Percentiles rank a stretch among this genome's conserved stretches.
Conservation (phyloP, 2,888 invertebrate genomes). For the Diadegma fenestrale region DNA sequence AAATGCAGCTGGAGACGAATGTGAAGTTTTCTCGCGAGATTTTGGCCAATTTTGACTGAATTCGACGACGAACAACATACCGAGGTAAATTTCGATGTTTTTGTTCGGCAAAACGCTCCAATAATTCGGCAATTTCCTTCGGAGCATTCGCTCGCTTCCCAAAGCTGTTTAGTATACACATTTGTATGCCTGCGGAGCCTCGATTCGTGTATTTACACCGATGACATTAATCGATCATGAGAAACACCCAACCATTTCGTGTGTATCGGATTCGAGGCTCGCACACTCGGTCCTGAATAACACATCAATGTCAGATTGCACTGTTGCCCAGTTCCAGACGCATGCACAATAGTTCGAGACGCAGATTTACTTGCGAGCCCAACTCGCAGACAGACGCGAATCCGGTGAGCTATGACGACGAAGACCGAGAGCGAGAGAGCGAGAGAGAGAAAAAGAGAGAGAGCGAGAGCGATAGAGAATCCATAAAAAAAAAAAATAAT, state of each 20-base stretch:
- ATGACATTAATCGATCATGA: constrained; percentile 29
- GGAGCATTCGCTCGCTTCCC: neutral
- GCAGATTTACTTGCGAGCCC: constrained; percentile 12
- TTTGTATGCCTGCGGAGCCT: neutral
- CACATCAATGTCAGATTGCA: constrained; percentile 6
- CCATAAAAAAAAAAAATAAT: too few relatives aligned
- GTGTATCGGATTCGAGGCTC: constrained; percentile 23
- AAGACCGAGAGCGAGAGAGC: neutral
- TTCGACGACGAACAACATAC: neutral
- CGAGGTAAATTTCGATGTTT: neutral
- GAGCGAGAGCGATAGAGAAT: too few relatives aligned
- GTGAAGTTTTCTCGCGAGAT: neutral
- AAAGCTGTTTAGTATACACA: neutral
- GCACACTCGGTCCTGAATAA: neutral
- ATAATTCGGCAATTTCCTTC: neutral
- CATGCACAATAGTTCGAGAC: constrained; percentile 42
- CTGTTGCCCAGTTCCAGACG: constrained; percentile 11
- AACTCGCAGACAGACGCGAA: constrained; percentile 7
- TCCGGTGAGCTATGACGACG: constrained; percentile 14
- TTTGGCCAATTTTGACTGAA: neutral
- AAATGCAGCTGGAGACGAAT: constrained; percentile 12
- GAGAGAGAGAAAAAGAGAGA: neutral
- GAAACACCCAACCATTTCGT: neutral
- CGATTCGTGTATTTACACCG: neutral
- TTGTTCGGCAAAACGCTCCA: neutral